phyloP scores from a whole-genome alignment of 1,140 invertebrate species.

The Helicoverpa zea region DNA sequence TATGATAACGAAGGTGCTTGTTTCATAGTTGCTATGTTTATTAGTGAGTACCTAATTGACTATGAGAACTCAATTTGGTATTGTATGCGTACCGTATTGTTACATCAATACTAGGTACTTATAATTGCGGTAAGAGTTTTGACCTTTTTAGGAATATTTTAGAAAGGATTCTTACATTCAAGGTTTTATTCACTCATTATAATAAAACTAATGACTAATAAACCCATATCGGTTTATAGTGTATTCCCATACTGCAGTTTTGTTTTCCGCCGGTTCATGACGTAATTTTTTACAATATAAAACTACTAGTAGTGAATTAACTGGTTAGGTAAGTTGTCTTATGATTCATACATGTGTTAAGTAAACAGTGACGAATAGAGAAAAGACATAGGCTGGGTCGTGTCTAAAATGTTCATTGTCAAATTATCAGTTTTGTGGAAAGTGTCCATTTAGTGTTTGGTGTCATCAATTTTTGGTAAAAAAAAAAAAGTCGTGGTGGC shows the following conservation, averaged over 20 bases:
- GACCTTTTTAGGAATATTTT: background rate
- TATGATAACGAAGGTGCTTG: constrained; percentile 23
- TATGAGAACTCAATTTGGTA: background rate
- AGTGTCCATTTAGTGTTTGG: background rate
- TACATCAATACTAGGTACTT: background rate
- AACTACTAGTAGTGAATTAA: background rate
- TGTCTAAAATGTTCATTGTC: background rate
- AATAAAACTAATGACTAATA: constrained; percentile 20
- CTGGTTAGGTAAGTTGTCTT: constrained; percentile 5
- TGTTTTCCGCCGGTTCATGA: constrained; percentile 11
- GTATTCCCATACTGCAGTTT: constrained; percentile 36
- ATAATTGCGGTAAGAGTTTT: background rate
- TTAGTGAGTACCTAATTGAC: background rate
- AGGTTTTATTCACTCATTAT: background rate
- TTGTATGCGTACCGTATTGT: background rate
- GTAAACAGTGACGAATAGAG: constrained; percentile 65
- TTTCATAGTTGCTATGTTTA: background rate
- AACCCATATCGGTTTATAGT: background rate
- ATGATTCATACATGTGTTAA: constrained; percentile 57
- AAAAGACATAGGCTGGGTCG: constrained; percentile 50
- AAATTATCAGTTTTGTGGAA: constrained; percentile 20
- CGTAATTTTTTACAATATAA: constrained; percentile 22
- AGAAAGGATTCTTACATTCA: background rate
- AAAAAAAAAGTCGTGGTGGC: too few relatives aligned
- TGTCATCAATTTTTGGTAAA: constrained; percentile 24